Base-by-base conservation (phyloP, 2,888 invertebrate species). In the Cantharis rustica region DNA sequence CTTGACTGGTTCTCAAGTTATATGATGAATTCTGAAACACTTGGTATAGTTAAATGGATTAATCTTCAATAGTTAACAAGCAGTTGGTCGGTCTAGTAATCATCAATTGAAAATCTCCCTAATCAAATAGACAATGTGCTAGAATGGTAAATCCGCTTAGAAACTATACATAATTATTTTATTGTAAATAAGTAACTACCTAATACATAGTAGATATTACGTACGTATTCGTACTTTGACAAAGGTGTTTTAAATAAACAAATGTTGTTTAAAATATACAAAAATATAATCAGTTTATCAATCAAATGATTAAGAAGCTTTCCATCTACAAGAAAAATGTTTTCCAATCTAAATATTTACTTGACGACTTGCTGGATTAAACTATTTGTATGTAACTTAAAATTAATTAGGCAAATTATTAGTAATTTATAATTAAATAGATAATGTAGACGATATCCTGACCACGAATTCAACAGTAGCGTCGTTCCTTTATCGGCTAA, bases 401-500 rank as follows among this genome's bases (percentile, higher is more conserved):
- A 64, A 26, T 26, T 26, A 26, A 23, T 26, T 26, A 26, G 7
- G 16, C 13, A 16, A 64, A 47, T 7, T 17, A 17, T 20, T 17
- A n/a, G n/a, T n/a, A 64, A 17, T 64, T 64, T 16, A 17, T n/a
- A n/a, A 68, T 20, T 68, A 72, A 69, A 68, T 61, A 74, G 74
- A 75, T 77, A 73, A 13, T 13, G 76, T 62, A 73, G 75, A 7
- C 23, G 5, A 78, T 80, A 76, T 75, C 76, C 77, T 77, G 78
- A 76, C 77, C 79, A 77, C 78, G 76, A 80, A 75, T 77, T 73
- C 72, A 77, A 76, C 69, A 72, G 79, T 79, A 79, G 79, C 79
- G 75, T 76, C 80, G 75, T 73, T 77, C 78, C 77, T 82, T 82
- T 82, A 82, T 82, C 82, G 81, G 71, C 79, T 82, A 82, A 83